Evolutionary conservation across 2,113 vertebrate species (phyloP).

Genomic region (Solenodon paradoxus): DNA sequence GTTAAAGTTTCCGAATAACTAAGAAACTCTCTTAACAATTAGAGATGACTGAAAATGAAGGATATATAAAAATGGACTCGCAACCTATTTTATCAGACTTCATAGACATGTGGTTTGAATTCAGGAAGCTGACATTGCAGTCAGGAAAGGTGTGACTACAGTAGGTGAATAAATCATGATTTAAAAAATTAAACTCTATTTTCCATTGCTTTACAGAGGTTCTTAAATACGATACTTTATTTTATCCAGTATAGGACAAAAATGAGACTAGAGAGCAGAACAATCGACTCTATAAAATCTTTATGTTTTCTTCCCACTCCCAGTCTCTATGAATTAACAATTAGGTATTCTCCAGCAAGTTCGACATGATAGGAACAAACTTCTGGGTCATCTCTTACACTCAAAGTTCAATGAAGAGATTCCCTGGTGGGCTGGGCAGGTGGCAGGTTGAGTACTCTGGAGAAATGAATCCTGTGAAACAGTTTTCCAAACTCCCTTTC

Average conservation of each 20-base stretch:
- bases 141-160: neutral
- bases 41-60: slow-evolving; percentile 36
- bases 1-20: slow-evolving; percentile 9
- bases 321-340: neutral
- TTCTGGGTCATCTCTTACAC: neutral
- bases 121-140: neutral
- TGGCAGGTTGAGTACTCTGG: neutral
- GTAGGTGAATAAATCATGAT: neutral
- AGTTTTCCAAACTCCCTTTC: neutral
- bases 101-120: neutral
- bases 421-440: neutral
- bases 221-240: slow-evolving; percentile 25
- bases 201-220: neutral
- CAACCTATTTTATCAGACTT: slow-evolving; percentile 8
- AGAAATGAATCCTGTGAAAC: neutral
- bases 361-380: neutral
- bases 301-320: neutral
- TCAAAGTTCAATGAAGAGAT: neutral
- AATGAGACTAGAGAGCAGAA: neutral
- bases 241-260: neutral
- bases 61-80: slow-evolving; percentile 21
- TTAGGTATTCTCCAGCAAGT: neutral
- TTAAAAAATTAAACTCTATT: slow-evolving; percentile 14
- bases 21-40: slow-evolving; percentile 16
- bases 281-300: neutral